Evolutionary conservation across 2,113 vertebrate genomes (phyloP).

Genomic region (Erythrolamprus reginae): DNA sequence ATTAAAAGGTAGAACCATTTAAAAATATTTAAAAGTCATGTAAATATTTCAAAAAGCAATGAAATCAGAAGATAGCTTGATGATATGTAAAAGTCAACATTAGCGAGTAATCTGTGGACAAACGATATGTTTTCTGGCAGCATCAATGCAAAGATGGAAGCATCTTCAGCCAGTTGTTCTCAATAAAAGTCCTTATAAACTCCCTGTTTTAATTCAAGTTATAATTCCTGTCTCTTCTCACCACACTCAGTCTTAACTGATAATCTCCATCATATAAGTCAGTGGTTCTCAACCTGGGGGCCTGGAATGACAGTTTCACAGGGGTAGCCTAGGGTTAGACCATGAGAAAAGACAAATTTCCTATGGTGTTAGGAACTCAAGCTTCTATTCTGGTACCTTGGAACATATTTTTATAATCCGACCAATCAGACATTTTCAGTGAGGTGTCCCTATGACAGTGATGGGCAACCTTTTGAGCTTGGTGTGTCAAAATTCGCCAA

Average conservation of each 20-base stretch:
- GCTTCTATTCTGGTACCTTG: too few relatives aligned
- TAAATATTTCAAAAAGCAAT: neutral
- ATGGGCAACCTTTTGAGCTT: too few relatives aligned
- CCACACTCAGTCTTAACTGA: neutral
- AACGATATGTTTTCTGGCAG: neutral
- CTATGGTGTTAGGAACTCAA: too few relatives aligned
- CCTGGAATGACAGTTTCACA: too few relatives aligned
- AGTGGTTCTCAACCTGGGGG: too few relatives aligned
- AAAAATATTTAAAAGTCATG: neutral
- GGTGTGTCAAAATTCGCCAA: too few relatives aligned
- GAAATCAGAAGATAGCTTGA: neutral
- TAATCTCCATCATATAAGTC: neutral
- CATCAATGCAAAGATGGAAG: neutral
- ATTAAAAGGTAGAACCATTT: neutral
- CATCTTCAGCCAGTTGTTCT: neutral
- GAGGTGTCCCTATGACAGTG: too few relatives aligned
- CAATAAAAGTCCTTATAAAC: neutral
- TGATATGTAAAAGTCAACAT: neutral
- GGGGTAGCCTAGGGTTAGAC: too few relatives aligned
- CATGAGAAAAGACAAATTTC: too few relatives aligned
- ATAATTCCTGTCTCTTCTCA: neutral
- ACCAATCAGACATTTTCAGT: too few relatives aligned
- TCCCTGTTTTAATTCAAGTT: neutral
- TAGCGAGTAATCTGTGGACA: neutral
- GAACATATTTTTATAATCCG: too few relatives aligned